phyloP scores from a whole-genome alignment of 2,888 invertebrate species.

The Molanna angustata region DNA sequence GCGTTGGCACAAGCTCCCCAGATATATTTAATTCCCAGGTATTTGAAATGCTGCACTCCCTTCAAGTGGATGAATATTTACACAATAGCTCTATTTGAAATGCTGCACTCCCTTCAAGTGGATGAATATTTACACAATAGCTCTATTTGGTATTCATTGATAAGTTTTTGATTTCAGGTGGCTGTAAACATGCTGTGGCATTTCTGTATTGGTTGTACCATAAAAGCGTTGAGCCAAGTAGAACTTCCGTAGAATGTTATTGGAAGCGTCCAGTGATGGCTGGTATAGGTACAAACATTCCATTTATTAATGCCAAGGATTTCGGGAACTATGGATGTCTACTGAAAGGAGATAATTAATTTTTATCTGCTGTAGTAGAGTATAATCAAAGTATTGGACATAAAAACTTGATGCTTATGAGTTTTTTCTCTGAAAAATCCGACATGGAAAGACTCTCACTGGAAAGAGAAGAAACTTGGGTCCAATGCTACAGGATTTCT shows the following conservation, averaged over 20 bases:
- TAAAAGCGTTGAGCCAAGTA: conserved; percentile 4
- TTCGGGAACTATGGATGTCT: background rate
- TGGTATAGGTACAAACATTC: background rate
- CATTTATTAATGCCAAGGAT: background rate
- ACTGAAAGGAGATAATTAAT: background rate
- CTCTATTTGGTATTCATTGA: no score
- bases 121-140: no score
- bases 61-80: no score
- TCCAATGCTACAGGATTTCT: background rate
- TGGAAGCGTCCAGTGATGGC: conserved; percentile 1
- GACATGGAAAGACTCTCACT: background rate
- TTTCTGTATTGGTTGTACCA: no score
- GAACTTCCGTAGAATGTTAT: background rate
- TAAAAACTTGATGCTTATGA: background rate
- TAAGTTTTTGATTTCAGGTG: no score
- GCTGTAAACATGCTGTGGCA: no score
- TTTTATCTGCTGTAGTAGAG: background rate
- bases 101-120: no score
- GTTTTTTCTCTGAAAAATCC: background rate
- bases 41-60: no score
- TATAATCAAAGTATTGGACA: background rate
- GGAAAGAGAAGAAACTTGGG: background rate
- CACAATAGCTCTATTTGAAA: no score
- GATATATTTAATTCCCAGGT: no score
- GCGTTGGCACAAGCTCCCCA: no score